Base-by-base conservation (phyloP, 2,888 invertebrate genomes). In the Cloeon dipterum region DNA sequence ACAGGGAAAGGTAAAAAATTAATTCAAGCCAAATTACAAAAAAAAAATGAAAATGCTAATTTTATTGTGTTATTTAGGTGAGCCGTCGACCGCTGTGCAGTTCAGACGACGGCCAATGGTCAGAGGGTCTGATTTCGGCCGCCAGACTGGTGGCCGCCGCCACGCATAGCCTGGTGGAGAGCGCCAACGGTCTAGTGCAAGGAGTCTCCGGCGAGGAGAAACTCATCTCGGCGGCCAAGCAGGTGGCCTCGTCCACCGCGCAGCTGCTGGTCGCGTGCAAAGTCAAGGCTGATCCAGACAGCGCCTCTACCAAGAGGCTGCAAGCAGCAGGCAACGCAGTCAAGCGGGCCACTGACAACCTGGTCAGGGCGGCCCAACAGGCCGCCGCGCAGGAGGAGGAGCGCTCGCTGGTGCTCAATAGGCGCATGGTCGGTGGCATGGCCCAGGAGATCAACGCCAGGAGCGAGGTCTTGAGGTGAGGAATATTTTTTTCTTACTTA, bases 61-160 rank as follows among this genome's bases (percentile, higher is more conserved):
- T 10, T 32, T 35, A 16, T 37, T 26, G n/a, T 38, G 32, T 26
- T 34, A 35, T 25, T 4, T 39, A 56, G 54, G 52, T 85, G 20
- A 75, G 81, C 1, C 66, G 79, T 1, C 73, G 76, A 1, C 83
- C 86, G 0, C 58, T 77, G 1, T 76, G 75, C 4, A 81, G 82
- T 11, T 86, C 89, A 0, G 89, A 89, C 54, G 93, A 94, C 58
- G 93, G 91, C 0, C 93, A 94, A 54, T 94, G 94, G 94, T 93
- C 93, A 0, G 91, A 94, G 57, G 94, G 94, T 0, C 67, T 94
- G 38, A 79, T 94, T 44, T 89, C 89, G 0, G 94, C 94, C 0
- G 96, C 96, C 0, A 66, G 89, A 39, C 65, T 93, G 48, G 96
- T 96, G 10, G 96, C 96, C 0, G 94, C 94, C 0, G 94, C 96